Evolutionary conservation across 2,797 vertebrate species (phyloP).

Genomic region (Odontamblyopus lacepedii): DNA sequence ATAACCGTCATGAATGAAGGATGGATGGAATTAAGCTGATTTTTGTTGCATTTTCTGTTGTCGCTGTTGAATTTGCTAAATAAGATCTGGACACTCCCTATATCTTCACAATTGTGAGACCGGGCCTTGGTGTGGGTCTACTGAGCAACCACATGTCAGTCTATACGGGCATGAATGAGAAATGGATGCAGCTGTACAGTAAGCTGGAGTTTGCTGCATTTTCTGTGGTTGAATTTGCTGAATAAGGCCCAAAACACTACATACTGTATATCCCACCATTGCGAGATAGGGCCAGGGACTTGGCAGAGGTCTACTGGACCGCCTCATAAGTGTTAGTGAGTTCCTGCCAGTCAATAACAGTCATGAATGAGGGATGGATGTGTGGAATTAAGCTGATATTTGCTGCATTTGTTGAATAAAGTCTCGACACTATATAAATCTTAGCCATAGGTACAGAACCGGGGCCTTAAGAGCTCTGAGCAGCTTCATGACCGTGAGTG

Average conservation of each 20-base stretch:
- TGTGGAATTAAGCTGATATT: background rate
- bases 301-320: slow-evolving; percentile 32
- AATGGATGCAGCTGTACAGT: background rate
- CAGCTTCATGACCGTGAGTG: slow-evolving; percentile 94
- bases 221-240: too few species aligned
- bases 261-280: too few species aligned
- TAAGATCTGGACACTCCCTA: too few species aligned
- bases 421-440: too few species aligned
- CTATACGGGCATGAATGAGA: background rate
- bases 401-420: too few species aligned
- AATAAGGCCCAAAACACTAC: too few species aligned
- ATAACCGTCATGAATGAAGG: background rate
- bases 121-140: too few species aligned
- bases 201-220: background rate
- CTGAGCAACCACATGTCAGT: background rate
- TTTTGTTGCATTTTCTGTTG: background rate
- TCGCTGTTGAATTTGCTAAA: too few species aligned
- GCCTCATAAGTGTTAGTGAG: slow-evolving; percentile 93
- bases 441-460: too few species aligned
- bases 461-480: slow-evolving; percentile 58
- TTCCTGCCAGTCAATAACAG: background rate
- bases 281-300: too few species aligned
- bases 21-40: background rate
- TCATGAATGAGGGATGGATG: background rate
- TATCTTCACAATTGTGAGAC: too few species aligned